A percentile compares a stretch with the other conserved stretches of the same genome.
Evolutionary conservation across 2,797 vertebrate species (phyloP).

Genomic region (Masticophis lateralis): DNA sequence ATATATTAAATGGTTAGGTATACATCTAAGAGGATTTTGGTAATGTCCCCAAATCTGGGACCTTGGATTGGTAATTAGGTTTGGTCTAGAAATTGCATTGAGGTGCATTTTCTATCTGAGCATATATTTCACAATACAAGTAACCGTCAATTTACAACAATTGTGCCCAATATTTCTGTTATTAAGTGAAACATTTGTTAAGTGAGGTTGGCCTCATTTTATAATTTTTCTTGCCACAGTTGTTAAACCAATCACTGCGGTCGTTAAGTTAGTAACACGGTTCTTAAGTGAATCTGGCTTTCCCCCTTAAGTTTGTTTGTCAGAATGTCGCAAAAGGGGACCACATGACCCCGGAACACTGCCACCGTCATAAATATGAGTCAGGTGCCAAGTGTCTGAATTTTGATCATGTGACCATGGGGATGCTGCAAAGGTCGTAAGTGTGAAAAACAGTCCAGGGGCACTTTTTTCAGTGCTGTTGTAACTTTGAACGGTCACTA

Average conservation of each 20-base stretch:
- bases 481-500: background rate
- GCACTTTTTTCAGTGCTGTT: background rate
- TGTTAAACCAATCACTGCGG: background rate
- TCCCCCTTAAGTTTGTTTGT: background rate
- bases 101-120: background rate
- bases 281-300: background rate
- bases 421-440: background rate
- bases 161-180: background rate
- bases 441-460: too few relatives aligned
- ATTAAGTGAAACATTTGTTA: background rate
- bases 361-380: background rate
- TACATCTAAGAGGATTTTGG: background rate
- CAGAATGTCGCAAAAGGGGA: background rate
- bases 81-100: background rate
- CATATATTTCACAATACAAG: background rate
- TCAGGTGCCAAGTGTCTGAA: background rate
- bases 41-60: background rate
- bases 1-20: background rate
- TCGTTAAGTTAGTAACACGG: background rate
- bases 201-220: background rate
- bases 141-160: background rate
- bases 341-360: background rate
- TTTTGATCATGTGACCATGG: background rate
- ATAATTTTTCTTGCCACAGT: background rate
- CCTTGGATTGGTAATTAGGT: background rate